Base-by-base conservation (phyloP, 2,888 invertebrate species). In the Leistus spinibarbis region DNA sequence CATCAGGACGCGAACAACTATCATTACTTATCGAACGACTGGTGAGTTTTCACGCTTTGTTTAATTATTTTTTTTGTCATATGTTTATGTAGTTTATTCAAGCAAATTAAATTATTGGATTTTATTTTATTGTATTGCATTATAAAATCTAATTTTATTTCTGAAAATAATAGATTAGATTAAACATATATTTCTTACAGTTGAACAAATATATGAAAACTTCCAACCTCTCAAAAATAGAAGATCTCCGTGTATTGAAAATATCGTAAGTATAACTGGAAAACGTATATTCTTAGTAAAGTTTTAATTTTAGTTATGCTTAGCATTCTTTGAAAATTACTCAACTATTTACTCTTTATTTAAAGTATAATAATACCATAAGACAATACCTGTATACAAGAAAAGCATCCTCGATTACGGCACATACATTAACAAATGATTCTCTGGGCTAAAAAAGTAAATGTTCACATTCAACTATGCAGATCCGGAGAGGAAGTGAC, bases 241-340 rank as follows among this genome's bases (percentile, higher is more conserved):
- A 87, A 77, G 90, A 92, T 79, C 87, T 91, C 80, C 90, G 91
- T 87, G 87, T 93, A 79, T 86, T 92, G 80, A 91, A 90, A 81
- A 89, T 92, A 81, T 91, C 90, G 92, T 92, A 86, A 89, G 89
- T 87, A 82, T 70, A 22, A 57, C 22, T 60, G 16, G 16, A 16
- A 0, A 56, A 9, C 10, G 53, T 53, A 53, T 5, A 54, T 54
- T 16, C 17, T 16, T 54, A 16, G 2, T 5, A 54, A 1, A 54
- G 54, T 54, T 13, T 54, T 54, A 54, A 54, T 54, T 54, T 54
- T 13, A 54, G 17, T 54, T 54, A 54, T 54, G 54, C n/a, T 5
- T 54, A 54, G 54, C 13, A 2, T 54, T 53, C 56, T 13, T 54
- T 10, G n/a, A 70, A 65, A 66, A 40, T n/a, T 1, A 5, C 22